A percentile compares a stretch with the other conserved stretches of the same genome.
phyloP scores from a whole-genome alignment of 2,797 vertebrate species.

The Mormyrus proboscirostris region DNA sequence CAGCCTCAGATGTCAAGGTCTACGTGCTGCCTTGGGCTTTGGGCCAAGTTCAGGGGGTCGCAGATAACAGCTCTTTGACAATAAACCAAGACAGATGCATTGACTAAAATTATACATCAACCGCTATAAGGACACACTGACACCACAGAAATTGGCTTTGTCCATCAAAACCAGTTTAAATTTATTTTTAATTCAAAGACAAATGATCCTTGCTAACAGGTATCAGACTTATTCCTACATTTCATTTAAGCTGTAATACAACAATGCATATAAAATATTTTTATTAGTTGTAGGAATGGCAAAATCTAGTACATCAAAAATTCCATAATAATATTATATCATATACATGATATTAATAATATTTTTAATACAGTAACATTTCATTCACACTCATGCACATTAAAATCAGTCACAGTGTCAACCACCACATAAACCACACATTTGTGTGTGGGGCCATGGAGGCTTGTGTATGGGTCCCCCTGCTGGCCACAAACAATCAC shows the following conservation, averaged over 20 bases:
- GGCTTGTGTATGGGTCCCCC: not conserved
- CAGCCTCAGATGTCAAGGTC: constrained; percentile 54
- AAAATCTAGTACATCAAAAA: not conserved
- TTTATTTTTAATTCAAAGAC: constrained; percentile 3
- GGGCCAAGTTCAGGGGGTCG: constrained; percentile 42
- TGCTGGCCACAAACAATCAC: not conserved
- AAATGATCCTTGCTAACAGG: not conserved
- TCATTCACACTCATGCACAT: not conserved
- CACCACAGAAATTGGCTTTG: not conserved
- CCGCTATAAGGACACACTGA: not conserved
- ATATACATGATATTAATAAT: not conserved
- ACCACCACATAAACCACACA: not conserved
- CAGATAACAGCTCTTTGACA: constrained; percentile 24
- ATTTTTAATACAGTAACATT: not conserved
- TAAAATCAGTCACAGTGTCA: not conserved
- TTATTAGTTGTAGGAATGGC: not conserved
- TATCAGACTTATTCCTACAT: not conserved
- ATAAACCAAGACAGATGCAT: constrained; percentile 11
- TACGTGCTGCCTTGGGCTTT: constrained; percentile 47
- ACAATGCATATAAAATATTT: not conserved
- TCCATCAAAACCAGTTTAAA: not conserved
- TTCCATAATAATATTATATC: not conserved
- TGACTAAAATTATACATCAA: constrained; percentile 6
- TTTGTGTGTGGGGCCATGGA: not conserved
- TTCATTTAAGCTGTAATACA: not conserved